Evolutionary conservation across 2,113 vertebrate species (phyloP).

Genomic region (Apus apus): DNA sequence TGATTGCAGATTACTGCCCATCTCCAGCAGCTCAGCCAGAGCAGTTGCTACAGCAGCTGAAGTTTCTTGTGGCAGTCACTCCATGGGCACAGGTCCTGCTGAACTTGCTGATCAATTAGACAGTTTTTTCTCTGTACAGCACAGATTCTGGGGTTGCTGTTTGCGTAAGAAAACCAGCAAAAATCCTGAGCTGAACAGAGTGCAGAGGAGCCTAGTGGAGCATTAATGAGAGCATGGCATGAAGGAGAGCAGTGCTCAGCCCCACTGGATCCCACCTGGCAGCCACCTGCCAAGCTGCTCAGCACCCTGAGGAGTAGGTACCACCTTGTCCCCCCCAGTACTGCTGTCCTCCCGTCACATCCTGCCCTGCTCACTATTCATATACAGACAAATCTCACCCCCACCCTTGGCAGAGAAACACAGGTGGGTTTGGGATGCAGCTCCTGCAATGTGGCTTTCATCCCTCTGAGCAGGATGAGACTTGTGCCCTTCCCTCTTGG

Average conservation of each 20-base stretch:
- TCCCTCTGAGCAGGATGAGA: not conserved
- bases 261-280: not conserved
- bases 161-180: not conserved
- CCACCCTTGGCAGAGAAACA: not conserved
- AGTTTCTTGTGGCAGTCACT: not conserved
- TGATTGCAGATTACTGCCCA: not conserved
- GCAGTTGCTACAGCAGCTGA: not conserved
- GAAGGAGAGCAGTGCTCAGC: not conserved
- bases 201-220: rapidly evolving
- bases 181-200: not conserved
- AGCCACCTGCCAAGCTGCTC: not conserved
- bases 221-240: not conserved
- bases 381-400: not conserved
- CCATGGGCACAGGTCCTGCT: rapidly evolving
- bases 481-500: not conserved
- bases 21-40: not conserved
- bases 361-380: not conserved
- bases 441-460: not conserved
- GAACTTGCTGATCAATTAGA: not conserved
- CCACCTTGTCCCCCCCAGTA: not conserved
- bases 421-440: not conserved
- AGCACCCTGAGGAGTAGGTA: not conserved
- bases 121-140: not conserved
- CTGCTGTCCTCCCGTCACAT: not conserved
- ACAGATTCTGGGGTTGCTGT: not conserved